A percentile compares a stretch with the other conserved stretches of the same genome.
Evolutionary conservation across 2,888 invertebrate species (phyloP).

Genomic region (Dinocampus coccinellae): DNA sequence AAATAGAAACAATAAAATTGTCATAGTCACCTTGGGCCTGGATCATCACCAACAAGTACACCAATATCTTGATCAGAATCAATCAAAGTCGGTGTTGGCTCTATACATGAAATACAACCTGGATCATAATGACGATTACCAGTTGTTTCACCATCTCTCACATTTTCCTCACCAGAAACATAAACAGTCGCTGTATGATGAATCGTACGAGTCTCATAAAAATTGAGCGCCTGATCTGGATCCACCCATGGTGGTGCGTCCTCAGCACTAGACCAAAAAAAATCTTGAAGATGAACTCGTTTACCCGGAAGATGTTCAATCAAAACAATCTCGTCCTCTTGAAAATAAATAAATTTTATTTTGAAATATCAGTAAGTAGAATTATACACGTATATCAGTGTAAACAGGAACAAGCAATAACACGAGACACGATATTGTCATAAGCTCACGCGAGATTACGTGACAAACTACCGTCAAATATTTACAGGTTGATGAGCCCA

Average conservation of each 20-base stretch:
- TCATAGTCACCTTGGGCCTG: conserved; percentile 59
- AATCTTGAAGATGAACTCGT: conserved; percentile 79
- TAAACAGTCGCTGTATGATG: conserved; percentile 64
- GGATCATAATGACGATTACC: conserved; percentile 45
- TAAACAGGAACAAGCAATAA: background rate
- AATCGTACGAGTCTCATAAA: conserved; percentile 63
- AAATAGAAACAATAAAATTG: background rate
- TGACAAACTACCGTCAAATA: conserved; percentile 51
- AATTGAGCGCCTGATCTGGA: conserved; percentile 67
- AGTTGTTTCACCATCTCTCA: conserved; percentile 14
- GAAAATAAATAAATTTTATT: too few relatives aligned
- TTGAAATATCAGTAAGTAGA: background rate
- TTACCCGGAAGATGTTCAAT: conserved; percentile 66
- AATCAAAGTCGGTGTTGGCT: conserved; percentile 60
- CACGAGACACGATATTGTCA: conserved; percentile 8
- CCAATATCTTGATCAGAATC: conserved; percentile 62
- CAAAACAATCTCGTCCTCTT: conserved; percentile 66
- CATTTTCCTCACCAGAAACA: conserved; percentile 50
- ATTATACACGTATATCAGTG: background rate
- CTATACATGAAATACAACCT: conserved; percentile 60
- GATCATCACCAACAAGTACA: conserved; percentile 62
- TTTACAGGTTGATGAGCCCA: conserved; percentile 44
- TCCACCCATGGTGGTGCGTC: conserved; percentile 79
- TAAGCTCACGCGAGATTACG: conserved; percentile 59
- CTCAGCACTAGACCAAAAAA: conserved; percentile 91